Evolutionary conservation across 2,113 vertebrate species (phyloP).

Genomic region (Uria aalge): DNA sequence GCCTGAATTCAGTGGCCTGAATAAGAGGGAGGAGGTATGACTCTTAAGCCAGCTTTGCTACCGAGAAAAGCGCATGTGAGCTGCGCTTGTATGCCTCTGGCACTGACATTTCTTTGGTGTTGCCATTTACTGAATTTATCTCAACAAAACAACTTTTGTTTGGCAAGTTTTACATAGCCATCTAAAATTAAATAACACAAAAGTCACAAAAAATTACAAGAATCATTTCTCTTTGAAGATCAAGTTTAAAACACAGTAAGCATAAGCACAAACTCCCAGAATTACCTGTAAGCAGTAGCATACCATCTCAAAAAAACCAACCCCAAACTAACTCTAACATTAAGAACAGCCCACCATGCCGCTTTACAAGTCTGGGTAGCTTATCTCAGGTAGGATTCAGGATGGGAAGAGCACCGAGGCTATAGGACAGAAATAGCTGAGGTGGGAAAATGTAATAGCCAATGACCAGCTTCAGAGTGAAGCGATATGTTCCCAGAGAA

Average conservation of each 20-base stretch:
- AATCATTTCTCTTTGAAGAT: neutral
- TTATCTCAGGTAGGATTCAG: neutral
- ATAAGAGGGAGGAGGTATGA: neutral
- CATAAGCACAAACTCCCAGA: neutral
- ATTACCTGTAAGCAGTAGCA: neutral
- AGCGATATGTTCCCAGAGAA: neutral
- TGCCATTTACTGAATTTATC: neutral
- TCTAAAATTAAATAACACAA: neutral
- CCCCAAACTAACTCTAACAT: neutral
- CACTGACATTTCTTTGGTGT: neutral
- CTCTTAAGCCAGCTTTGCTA: constrained; percentile 7
- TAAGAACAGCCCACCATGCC: neutral
- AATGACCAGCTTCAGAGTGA: neutral
- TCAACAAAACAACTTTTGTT: neutral
- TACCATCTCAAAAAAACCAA: neutral
- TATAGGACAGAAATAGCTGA: neutral
- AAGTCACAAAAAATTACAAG: neutral
- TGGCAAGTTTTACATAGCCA: neutral
- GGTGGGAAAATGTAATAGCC: neutral
- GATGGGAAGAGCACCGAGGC: neutral
- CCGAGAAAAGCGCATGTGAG: neutral
- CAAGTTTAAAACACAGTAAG: neutral
- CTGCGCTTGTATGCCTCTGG: neutral
- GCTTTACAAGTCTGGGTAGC: neutral
- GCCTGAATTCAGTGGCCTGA: neutral